Conservation (phyloP, 2,888 invertebrate species). For the Acleris literana region DNA sequence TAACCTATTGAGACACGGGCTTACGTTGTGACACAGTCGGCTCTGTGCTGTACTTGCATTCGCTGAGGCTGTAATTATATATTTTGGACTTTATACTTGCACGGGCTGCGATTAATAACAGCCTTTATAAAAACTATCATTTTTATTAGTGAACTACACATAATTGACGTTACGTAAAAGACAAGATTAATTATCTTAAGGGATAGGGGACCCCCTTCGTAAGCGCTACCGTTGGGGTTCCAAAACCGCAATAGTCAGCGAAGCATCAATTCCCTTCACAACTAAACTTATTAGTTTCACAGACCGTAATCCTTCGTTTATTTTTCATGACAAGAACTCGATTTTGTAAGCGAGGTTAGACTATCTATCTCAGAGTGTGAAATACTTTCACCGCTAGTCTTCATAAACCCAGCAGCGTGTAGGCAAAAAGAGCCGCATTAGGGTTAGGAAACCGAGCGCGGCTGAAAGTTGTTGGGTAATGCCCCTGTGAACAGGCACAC, state of each 20-base stretch:
- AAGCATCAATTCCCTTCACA: slow-evolving; percentile 3
- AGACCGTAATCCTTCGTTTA: not conserved
- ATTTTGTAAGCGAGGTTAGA: slow-evolving; percentile 3
- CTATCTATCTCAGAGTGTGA: slow-evolving; percentile 19
- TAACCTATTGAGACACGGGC: slow-evolving; percentile 33
- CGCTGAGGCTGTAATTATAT: slow-evolving; percentile 6
- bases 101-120: not conserved
- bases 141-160: too few relatives aligned
- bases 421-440: slow-evolving; percentile 58
- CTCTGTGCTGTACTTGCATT: slow-evolving; percentile 17
- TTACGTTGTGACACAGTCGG: slow-evolving; percentile 20
- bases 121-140: too few relatives aligned
- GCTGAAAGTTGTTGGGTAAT: slow-evolving; percentile 67
- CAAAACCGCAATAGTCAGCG: slow-evolving; percentile 2
- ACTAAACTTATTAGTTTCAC: slow-evolving; percentile 5
- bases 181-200: slow-evolving; percentile 1
- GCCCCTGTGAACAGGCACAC: slow-evolving; percentile 65
- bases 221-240: not conserved
- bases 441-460: slow-evolving; percentile 64
- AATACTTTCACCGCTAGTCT: slow-evolving; percentile 64
- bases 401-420: slow-evolving; percentile 54
- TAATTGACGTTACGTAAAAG: too few relatives aligned
- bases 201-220: not conserved
- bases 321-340: slow-evolving; percentile 4
- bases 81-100: slow-evolving; percentile 9